Percentiles rank a stretch among this genome's conserved stretches.
Conservation (phyloP, 2,888 invertebrate species). For the Meiosimyza platycephala region DNA sequence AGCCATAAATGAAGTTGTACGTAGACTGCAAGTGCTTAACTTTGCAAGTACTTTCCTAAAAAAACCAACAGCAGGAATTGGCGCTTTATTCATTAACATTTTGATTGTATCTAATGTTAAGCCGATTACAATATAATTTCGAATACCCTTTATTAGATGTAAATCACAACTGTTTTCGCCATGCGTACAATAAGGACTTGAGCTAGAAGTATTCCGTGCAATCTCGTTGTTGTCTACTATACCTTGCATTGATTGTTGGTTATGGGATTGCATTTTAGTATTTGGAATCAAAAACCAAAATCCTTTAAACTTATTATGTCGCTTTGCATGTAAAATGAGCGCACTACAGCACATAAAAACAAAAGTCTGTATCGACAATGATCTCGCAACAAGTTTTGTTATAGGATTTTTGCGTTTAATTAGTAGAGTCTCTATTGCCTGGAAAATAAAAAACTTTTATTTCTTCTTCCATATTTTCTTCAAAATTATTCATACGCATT, state of each 20-base stretch:
- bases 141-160: conserved; percentile 49
- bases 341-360: conserved; percentile 59
- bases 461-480: neutral
- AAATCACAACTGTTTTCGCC: conserved; percentile 31
- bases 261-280: conserved; percentile 16
- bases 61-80: conserved; percentile 13
- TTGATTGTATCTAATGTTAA: conserved; percentile 54
- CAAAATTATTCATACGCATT: conserved; percentile 52
- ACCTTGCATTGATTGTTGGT: conserved; percentile 23
- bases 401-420: conserved; percentile 46
- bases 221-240: neutral
- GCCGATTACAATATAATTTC: conserved; percentile 53
- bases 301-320: conserved; percentile 42
- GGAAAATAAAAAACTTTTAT: neutral
- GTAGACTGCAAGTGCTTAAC: conserved; percentile 44
- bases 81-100: conserved; percentile 37
- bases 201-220: neutral
- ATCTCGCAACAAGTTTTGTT: conserved; percentile 46
- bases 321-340: conserved; percentile 52
- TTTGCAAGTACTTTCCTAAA: conserved; percentile 35
- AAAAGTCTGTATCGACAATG: conserved; percentile 48
- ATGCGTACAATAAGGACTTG: conserved; percentile 42
- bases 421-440: conserved; percentile 54
- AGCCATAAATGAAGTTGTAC: conserved; percentile 51
- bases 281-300: conserved; percentile 56